These are phyloP conservation scores for Drosophila pachea DNA, from an alignment of 1,140 invertebrate genomes.

Conservation along the genomic window DNA sequence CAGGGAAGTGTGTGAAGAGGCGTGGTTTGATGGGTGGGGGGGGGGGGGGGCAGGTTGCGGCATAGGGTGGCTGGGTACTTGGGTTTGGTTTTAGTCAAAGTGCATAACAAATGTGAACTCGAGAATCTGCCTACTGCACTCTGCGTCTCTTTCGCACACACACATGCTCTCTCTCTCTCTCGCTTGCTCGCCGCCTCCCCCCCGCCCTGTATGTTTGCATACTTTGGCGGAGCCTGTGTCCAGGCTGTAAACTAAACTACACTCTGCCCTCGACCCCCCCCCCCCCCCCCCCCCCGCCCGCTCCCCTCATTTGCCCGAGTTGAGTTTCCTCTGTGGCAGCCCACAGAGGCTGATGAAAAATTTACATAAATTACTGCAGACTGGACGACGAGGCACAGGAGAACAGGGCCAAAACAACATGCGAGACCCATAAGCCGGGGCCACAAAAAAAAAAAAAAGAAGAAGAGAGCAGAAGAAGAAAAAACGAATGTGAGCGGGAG, in stretches of 20 bases:
- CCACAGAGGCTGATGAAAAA: slow-evolving; percentile 45
- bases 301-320: neutral
- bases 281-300: neutral
- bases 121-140: slow-evolving; percentile 2
- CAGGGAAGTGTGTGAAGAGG: too few relatives aligned
- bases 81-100: slow-evolving; percentile 31
- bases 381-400: slow-evolving; percentile 35
- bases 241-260: slow-evolving; percentile 29
- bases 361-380: slow-evolving; percentile 53
- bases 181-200: slow-evolving; percentile 14
- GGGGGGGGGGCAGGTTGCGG: too few relatives aligned
- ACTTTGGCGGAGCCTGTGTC: slow-evolving; percentile 30
- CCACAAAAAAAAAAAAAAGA: slow-evolving; percentile 15
- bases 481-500: slow-evolving; percentile 8
- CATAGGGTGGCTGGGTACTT: neutral
- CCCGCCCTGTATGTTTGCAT: slow-evolving; percentile 30
- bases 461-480: too few relatives aligned
- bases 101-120: slow-evolving; percentile 45
- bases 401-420: slow-evolving; percentile 40
- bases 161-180: neutral
- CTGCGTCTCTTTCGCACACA: neutral
- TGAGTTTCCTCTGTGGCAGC: slow-evolving; percentile 2
- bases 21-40: slow-evolving; percentile 3
- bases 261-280: neutral
- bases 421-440: slow-evolving; percentile 33